Evolutionary conservation across 2,797 vertebrate genomes (phyloP), one percentile per base, ranked within the genome.

Genomic region (Sebastes nivosus): DNA sequence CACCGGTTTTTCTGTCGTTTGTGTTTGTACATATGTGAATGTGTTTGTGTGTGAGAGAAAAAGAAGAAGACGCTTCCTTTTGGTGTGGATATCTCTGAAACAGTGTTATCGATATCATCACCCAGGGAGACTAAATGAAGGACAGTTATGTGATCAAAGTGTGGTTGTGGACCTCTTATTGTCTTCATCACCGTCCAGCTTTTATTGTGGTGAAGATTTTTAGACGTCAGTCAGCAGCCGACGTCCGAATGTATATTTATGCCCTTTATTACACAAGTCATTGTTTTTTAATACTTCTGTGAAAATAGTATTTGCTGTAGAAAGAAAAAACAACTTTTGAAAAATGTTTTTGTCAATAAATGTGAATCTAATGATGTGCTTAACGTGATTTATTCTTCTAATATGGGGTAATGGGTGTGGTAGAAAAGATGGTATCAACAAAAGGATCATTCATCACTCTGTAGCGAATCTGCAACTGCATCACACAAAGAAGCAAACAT

Each of bases 181-280:
- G 65, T 85, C 71, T 77, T 80, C 83, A 34, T 60, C 46, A 36
- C 46, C 6, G n/a, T 76, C 81, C 54, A 67, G 7, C 32, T 55
- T 71, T 61, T 80, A 34, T n/a, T 27, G 18, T 50, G 42, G 55
- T 72, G 57, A 72, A 81, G 80, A 79, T 58, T 68, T 68, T 68
- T 30, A 81, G 68, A 85, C 46, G 58, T 84, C 79, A 30, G 55
- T 30, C 32, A 22, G 61, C 64, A 50, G 63, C 64, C 13, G 80
- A 82, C 50, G 29, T 79, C 80, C 58, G 91, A 93, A 94, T 92
- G 92, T 93, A 88, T 92, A 90, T 92, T 92, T 91, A 89, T 88
- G 73, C 89, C 72, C 84, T 90, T 89, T 90, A 50, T 50, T 50
- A 88, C 81, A 82, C 75, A 25, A 76, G 72, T 86, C 54, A 38